Evolutionary conservation across 2,888 invertebrate genomes (phyloP).

Genomic region (Leptinotarsa juncta): DNA sequence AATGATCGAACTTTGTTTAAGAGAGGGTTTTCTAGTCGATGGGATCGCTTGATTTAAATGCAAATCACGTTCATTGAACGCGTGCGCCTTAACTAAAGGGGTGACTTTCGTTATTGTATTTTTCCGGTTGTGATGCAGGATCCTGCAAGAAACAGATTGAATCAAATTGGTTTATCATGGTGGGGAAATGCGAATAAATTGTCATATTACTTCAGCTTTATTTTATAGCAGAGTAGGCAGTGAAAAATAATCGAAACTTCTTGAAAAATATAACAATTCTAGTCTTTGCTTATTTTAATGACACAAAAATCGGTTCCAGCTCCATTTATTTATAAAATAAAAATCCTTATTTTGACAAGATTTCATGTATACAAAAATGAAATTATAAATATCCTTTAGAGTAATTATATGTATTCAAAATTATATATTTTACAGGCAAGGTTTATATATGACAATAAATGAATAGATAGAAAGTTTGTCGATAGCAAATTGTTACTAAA

Average conservation of each 20-base stretch:
- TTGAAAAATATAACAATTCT: no score
- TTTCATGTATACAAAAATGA: no score
- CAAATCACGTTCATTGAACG: slow-evolving; percentile 1
- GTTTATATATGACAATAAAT: no score
- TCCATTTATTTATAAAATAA: no score
- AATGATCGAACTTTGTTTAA: slow-evolving; percentile 1
- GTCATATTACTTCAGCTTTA: not conserved
- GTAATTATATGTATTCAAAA: no score
- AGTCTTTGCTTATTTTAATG: no score
- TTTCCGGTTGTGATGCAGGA: not conserved
- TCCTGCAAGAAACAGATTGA: slow-evolving; percentile 8
- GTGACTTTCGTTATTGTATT: not conserved
- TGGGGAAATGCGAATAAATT: not conserved
- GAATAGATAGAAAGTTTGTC: no score
- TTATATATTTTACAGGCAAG: no score
- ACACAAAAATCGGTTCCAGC: not conserved
- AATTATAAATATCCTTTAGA: no score
- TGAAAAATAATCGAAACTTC: no score
- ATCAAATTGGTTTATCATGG: slow-evolving; percentile 2
- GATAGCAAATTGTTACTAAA: no score
- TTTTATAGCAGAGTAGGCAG: not conserved
- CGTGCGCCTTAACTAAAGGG: not conserved
- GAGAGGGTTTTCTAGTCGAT: not conserved
- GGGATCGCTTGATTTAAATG: not conserved
- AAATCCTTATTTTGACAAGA: no score